Evolutionary conservation across 2,797 vertebrate genomes (phyloP).

Genomic region (Argya squamiceps): DNA sequence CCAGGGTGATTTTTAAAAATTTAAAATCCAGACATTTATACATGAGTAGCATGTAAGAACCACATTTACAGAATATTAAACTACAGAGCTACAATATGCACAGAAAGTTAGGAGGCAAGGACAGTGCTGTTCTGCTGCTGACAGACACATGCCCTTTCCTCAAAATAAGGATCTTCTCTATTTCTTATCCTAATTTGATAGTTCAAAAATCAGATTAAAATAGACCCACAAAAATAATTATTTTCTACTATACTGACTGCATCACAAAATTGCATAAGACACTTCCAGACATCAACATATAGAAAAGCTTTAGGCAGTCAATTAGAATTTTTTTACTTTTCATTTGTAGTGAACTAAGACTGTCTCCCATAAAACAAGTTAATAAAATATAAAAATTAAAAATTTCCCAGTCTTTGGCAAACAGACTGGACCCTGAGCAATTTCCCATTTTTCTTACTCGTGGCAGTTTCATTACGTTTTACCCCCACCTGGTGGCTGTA

Average conservation of each 20-base stretch:
- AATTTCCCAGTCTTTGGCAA: not conserved
- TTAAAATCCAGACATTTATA: not conserved
- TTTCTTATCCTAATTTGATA: not conserved
- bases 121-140: not conserved
- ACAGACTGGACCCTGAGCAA: not conserved
- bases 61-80: not conserved
- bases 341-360: not conserved
- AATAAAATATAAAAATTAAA: not conserved
- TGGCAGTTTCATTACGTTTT: constrained; percentile 51
- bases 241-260: not conserved
- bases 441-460: not conserved
- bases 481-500: constrained; percentile 74
- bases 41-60: not conserved
- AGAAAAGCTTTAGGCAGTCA: not conserved
- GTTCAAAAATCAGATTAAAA: not conserved
- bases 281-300: not conserved
- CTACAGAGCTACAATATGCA: not conserved
- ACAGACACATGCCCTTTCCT: not conserved
- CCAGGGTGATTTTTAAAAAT: not conserved
- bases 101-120: not conserved
- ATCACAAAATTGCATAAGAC: not conserved
- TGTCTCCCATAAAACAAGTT: not conserved
- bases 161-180: not conserved
- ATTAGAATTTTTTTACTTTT: not conserved
- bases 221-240: not conserved